Evolutionary conservation across 2,797 vertebrate genomes (phyloP), one percentile per base, ranked within the genome.

Genomic region (Lutjanus campechanus): DNA sequence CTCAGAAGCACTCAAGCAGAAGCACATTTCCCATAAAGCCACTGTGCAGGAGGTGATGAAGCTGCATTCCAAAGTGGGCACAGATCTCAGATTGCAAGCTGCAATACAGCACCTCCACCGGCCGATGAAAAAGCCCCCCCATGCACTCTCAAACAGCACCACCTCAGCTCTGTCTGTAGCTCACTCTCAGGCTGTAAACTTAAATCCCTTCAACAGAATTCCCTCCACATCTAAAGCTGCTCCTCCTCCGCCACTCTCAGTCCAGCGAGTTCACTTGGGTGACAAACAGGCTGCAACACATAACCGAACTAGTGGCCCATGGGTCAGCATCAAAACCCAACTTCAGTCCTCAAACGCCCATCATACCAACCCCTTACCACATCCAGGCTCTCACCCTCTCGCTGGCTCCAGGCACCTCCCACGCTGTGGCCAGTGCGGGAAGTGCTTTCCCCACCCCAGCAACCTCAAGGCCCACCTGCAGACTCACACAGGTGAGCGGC

Each of bases 401-500:
- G 0, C 60, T 0, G 61, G 79, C 11, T 63, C 87, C 72, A 87
- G 88, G 43, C 86, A 90, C 66, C 70, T 91, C 8, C 84, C 92
- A 72, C 91, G 91, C 77, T 96, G 96, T 60, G 85, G 86, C 41
- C 94, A 95, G 81, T 96, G 96, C 1, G 95, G 94, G 20, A 96
- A 94, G 74, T 94, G 92, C 66, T 96, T 96, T 17, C 94, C 95
- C 4, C 95, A 96, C 74, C 93, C 95, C 68, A 95, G 95, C 83
- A 96, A 95, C 88, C 89, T 96, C 47, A 95, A 95, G 58, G 94
- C 95, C 29, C 96, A 96, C 88, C 70, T 95, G 81, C 95, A 94
- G 92, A 96, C 94, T 8, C 96, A 96, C 85, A 95, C 94, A 0
- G 96, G 96, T 0, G 96, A 96, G 89, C 89, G 95, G 56, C 96